These are phyloP conservation scores for Rhincodon typus DNA, from an alignment of 2,797 vertebrate genomes.

Conservation along the genomic window DNA sequence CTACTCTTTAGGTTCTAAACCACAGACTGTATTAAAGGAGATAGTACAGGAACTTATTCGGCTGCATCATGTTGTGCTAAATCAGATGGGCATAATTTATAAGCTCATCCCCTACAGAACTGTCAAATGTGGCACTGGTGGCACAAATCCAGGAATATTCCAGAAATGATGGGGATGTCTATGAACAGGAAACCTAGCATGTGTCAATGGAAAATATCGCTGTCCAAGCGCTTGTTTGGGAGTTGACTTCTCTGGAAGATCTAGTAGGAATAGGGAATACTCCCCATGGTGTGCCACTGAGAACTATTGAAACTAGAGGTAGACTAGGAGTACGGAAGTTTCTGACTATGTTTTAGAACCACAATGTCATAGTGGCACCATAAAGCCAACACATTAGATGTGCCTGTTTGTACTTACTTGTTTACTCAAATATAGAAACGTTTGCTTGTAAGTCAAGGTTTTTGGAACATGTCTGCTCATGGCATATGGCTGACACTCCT, in stretches of 20 bases:
- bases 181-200: neutral
- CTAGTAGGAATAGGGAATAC: neutral
- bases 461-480: neutral
- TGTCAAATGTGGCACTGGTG: neutral
- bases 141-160: no score
- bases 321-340: neutral
- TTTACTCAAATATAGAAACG: neutral
- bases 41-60: neutral
- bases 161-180: no score
- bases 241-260: neutral
- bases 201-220: neutral
- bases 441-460: neutral
- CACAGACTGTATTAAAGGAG: no score
- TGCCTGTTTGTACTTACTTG: neutral
- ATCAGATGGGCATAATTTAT: neutral
- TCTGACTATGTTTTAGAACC: neutral
- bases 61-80: neutral
- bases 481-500: no score
- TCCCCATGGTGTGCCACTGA: neutral
- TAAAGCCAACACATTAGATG: neutral
- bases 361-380: neutral
- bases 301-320: neutral
- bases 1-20: no score
- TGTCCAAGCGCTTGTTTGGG: neutral
- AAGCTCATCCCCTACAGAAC: neutral